These are phyloP conservation scores for Decapterus maruadsi DNA, from an alignment of 2,797 vertebrate genomes.

Conservation along the genomic window DNA sequence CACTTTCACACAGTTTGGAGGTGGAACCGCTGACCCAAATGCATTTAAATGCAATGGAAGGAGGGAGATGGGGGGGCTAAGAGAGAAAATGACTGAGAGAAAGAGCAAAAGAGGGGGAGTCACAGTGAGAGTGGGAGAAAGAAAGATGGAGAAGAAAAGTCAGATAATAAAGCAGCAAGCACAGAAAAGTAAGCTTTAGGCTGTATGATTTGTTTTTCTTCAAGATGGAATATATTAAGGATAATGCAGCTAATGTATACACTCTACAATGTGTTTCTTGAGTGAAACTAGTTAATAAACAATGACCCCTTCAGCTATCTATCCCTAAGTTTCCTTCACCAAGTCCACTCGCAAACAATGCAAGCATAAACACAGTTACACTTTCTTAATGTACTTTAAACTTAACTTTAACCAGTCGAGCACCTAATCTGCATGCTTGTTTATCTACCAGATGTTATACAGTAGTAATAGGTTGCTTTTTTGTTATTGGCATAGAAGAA, in stretches of 20 bases:
- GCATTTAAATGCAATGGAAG: constrained; percentile 78
- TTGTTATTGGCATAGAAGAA: too few relatives aligned
- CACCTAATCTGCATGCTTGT: neutral
- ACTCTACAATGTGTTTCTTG: constrained; percentile 34
- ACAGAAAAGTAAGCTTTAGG: constrained; percentile 72
- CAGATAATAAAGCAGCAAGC: constrained; percentile 71
- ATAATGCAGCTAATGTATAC: constrained; percentile 50
- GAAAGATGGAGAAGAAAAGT: constrained; percentile 55
- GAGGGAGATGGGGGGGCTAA: constrained; percentile 45
- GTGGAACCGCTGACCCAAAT: constrained; percentile 83
- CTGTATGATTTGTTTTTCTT: constrained; percentile 73
- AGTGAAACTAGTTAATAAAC: constrained; percentile 65
- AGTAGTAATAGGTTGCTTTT: too few relatives aligned
- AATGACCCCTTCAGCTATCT: constrained; percentile 55
- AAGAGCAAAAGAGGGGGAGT: constrained; percentile 56
- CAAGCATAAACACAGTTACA: constrained; percentile 39
- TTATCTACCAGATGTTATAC: too few relatives aligned
- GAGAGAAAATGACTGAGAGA: constrained; percentile 49
- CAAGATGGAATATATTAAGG: constrained; percentile 62
- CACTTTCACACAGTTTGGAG: constrained; percentile 70
- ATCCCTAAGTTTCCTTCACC: constrained; percentile 33
- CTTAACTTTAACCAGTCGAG: constrained; percentile 15
- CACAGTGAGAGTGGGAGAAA: constrained; percentile 32
- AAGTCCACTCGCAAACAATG: constrained; percentile 42
- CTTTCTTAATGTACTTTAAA: constrained; percentile 21